These are phyloP conservation scores for Tricholaema leucomelas DNA, from an alignment of 2,113 vertebrate genomes.

Conservation along the genomic window DNA sequence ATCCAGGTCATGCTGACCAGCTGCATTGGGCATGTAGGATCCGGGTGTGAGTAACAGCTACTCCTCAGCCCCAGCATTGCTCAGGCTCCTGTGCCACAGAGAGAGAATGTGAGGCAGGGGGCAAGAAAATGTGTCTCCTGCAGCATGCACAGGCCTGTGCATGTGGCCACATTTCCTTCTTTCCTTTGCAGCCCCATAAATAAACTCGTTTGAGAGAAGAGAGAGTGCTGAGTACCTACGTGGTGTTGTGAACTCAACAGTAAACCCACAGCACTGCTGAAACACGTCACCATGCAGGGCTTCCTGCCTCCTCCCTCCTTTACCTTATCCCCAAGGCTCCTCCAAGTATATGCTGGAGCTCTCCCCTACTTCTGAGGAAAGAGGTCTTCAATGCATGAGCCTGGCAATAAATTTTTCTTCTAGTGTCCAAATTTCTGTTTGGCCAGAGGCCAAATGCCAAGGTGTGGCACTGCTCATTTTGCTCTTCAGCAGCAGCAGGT, in stretches of 20 bases:
- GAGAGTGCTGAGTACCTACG: neutral
- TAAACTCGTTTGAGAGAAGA: neutral
- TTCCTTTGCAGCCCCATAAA: neutral
- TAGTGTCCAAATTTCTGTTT: neutral
- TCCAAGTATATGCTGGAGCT: neutral
- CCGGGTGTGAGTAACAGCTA: neutral
- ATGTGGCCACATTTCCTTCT: neutral
- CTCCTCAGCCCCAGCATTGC: neutral
- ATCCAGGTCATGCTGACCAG: neutral
- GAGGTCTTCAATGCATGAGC: neutral
- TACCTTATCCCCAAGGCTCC: neutral
- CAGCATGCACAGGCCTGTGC: neutral
- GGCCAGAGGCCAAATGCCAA: neutral
- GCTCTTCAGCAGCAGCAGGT: neutral
- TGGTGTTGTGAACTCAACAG: rapidly evolving
- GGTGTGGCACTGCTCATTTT: neutral
- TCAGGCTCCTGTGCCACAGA: neutral
- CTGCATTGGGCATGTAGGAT: neutral
- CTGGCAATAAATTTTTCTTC: neutral
- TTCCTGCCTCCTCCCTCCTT: neutral
- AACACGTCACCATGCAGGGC: rapidly evolving
- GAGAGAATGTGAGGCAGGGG: neutral
- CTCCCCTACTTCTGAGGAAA: neutral
- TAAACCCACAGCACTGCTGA: neutral
- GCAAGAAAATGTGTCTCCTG: rapidly evolving